Conservation (phyloP, 2,888 invertebrate genomes). For the Nemotelus pantherinus region DNA sequence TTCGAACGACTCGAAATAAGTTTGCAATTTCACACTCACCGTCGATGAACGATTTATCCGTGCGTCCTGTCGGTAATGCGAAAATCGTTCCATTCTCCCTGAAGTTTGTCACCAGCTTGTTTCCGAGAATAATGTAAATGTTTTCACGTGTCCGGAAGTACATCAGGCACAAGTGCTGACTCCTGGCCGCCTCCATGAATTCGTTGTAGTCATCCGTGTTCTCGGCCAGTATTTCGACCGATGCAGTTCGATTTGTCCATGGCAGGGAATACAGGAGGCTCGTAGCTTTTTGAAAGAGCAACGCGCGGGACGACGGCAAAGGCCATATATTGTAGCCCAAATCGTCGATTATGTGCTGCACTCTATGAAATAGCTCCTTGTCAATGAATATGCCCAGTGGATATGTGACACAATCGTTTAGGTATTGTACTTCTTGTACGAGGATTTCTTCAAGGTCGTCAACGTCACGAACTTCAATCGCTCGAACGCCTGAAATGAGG, state of each 20-base stretch:
- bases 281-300: conserved; percentile 61
- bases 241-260: conserved; percentile 62
- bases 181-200: conserved; percentile 61
- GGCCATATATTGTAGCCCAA: conserved; percentile 64
- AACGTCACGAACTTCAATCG: conserved; percentile 58
- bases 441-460: conserved; percentile 60
- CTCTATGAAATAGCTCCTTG: conserved; percentile 58
- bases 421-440: conserved; percentile 62
- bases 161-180: conserved; percentile 63
- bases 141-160: conserved; percentile 62
- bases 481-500: conserved; percentile 58
- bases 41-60: conserved; percentile 57
- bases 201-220: conserved; percentile 61
- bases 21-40: conserved; percentile 53
- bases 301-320: conserved; percentile 57
- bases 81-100: conserved; percentile 62
- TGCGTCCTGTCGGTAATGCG: conserved; percentile 60
- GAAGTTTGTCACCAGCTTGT: conserved; percentile 60
- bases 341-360: conserved; percentile 59
- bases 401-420: conserved; percentile 62
- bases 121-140: conserved; percentile 62
- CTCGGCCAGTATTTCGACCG: conserved; percentile 62
- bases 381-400: conserved; percentile 62
- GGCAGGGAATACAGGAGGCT: conserved; percentile 64
- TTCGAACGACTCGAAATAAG: too few relatives aligned